Percentiles rank a stretch among this genome's conserved stretches.
phyloP scores from a whole-genome alignment of 1,140 invertebrate species.

The Conus ventricosus region DNA sequence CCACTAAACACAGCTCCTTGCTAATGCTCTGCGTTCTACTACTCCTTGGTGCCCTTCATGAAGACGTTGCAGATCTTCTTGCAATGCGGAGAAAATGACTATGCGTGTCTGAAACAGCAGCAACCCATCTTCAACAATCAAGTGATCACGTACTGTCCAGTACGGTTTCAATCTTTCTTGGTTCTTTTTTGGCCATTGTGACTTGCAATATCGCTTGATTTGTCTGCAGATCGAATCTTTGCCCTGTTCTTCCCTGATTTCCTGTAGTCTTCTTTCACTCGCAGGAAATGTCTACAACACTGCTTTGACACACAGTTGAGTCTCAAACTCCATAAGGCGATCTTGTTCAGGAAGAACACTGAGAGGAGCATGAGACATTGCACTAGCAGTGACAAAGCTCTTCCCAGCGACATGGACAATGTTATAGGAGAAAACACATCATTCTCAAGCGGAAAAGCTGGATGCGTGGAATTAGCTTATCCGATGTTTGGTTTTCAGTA shows the following conservation, averaged over 20 bases:
- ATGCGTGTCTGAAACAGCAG: background rate
- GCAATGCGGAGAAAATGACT: background rate
- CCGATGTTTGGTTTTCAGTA: background rate
- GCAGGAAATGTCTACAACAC: background rate
- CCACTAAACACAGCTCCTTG: background rate
- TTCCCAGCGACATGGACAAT: too few species aligned
- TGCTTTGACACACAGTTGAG: background rate
- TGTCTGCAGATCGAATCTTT: background rate
- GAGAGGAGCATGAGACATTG: background rate
- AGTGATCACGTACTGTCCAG: background rate
- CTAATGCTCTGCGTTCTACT: background rate
- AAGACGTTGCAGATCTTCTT: background rate
- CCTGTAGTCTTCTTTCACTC: background rate
- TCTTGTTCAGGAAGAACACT: background rate
- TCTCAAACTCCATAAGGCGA: background rate
- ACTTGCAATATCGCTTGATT: background rate
- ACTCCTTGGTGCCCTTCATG: background rate
- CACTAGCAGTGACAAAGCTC: too few species aligned
- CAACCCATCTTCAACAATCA: background rate
- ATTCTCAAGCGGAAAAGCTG: background rate
- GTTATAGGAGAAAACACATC: background rate
- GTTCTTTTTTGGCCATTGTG: background rate
- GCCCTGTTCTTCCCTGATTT: background rate
- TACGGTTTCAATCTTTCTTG: background rate
- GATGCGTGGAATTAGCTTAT: background rate